Evolutionary conservation across 2,888 invertebrate genomes (phyloP).

Genomic region (Pseudococcus jackbeardsleyi): DNA sequence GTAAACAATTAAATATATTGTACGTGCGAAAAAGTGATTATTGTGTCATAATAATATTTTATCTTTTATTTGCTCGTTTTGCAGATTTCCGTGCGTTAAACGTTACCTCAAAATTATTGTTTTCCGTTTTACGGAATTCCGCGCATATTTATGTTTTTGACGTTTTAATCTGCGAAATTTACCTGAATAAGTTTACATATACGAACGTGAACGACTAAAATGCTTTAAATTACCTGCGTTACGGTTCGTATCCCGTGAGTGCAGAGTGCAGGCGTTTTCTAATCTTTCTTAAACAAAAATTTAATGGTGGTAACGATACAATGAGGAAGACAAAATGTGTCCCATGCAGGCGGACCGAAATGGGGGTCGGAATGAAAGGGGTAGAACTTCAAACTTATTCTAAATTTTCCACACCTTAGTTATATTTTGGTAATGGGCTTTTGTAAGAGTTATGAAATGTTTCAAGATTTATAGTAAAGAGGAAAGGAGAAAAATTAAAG

Average conservation of each 20-base stretch:
- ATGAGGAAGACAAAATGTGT: not conserved
- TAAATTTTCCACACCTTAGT: too few species aligned
- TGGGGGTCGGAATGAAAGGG: not conserved
- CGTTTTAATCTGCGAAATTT: constrained; percentile 5
- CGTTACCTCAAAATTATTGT: not conserved
- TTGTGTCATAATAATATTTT: not conserved
- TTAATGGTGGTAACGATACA: not conserved
- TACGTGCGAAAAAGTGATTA: not conserved
- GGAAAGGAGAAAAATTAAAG: too few species aligned
- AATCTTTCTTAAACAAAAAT: constrained; percentile 4
- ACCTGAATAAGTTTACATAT: constrained; percentile 5
- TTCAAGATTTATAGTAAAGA: too few species aligned
- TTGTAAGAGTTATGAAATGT: too few species aligned
- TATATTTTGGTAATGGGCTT: too few species aligned
- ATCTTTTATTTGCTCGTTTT: not conserved
- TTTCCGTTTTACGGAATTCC: not conserved
- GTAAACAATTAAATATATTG: not conserved
- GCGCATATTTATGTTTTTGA: not conserved
- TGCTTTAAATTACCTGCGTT: not conserved
- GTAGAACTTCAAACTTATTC: not conserved
- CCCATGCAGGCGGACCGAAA: not conserved
- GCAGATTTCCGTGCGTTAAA: not conserved
- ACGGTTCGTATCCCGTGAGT: not conserved
- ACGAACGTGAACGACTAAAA: not conserved
- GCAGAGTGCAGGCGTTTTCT: not conserved